These are phyloP conservation scores for Pangasianodon gigas DNA, from an alignment of 2,113 vertebrate genomes.

Conservation along the genomic window DNA sequence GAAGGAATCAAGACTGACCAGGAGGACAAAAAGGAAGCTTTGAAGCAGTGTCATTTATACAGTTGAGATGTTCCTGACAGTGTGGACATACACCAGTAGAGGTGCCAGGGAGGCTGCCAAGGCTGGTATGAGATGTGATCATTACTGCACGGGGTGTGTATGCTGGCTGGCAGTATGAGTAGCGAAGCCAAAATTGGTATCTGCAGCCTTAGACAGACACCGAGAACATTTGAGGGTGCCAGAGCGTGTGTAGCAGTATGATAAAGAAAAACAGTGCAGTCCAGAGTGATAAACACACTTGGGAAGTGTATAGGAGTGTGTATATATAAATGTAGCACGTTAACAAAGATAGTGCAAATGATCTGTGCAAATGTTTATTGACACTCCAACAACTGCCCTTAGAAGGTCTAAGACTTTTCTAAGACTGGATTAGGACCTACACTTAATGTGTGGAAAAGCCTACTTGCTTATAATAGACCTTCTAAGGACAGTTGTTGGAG, in stretches of 20 bases:
- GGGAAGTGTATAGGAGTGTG: background rate
- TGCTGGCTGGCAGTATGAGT: background rate
- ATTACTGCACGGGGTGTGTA: background rate
- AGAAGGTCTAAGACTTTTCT: background rate
- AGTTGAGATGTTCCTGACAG: background rate
- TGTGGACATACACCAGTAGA: background rate
- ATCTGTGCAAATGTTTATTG: background rate
- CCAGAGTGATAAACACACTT: conserved; percentile 18
- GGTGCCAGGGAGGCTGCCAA: background rate
- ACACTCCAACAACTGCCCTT: background rate
- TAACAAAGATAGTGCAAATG: background rate
- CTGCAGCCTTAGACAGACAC: background rate
- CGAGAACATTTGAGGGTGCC: background rate
- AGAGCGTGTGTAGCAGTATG: background rate
- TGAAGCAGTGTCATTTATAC: background rate
- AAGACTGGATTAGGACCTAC: too few relatives aligned
- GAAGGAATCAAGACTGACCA: background rate
- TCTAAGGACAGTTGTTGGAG: background rate
- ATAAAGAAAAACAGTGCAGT: conserved; percentile 2
- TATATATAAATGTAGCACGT: background rate
- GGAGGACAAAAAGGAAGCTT: background rate
- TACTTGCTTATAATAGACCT: background rate
- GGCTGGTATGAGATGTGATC: background rate
- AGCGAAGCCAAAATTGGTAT: background rate
- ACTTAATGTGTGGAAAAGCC: background rate